Evolutionary conservation across 30 jellyfish, hydroid and myxozoan genomes (phyloP).

Genomic region (Turritopsis rubra): DNA sequence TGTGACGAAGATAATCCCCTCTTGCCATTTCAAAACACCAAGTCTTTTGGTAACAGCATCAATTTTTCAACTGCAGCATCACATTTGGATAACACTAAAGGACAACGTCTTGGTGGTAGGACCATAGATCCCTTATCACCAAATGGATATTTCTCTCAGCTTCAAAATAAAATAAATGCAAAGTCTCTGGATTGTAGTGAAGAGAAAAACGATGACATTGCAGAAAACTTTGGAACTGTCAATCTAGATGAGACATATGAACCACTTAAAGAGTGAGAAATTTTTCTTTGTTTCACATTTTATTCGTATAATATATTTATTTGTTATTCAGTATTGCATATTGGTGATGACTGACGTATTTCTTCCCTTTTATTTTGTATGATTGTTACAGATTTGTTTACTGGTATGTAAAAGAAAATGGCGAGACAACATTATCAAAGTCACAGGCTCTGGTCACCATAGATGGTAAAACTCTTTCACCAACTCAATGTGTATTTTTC

Average conservation of each 20-base stretch:
- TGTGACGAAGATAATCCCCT: not conserved
- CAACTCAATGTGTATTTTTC: not conserved
- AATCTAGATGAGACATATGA: not conserved
- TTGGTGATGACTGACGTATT: too few relatives aligned
- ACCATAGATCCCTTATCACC: not conserved
- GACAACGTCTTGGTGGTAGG: not conserved
- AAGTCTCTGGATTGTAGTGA: not conserved
- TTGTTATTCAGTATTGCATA: too few relatives aligned
- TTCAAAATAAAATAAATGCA: not conserved
- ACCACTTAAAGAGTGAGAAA: not conserved
- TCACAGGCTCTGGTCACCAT: conserved; percentile 34
- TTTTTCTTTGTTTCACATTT: not conserved
- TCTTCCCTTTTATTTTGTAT: not conserved
- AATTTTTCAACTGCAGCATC: not conserved
- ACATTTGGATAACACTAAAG: not conserved
- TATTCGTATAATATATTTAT: too few relatives aligned
- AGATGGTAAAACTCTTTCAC: conserved; percentile 25
- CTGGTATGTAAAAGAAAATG: conserved; percentile 40
- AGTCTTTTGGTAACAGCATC: not conserved
- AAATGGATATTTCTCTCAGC: not conserved
- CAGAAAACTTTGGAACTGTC: not conserved
- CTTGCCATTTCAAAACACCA: not conserved
- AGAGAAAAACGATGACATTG: not conserved
- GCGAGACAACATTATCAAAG: conserved; percentile 8
- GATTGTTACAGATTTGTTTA: conserved; percentile 17